Evolutionary conservation across 2,113 vertebrate genomes (phyloP).

Genomic region (Seriola dumerili): DNA sequence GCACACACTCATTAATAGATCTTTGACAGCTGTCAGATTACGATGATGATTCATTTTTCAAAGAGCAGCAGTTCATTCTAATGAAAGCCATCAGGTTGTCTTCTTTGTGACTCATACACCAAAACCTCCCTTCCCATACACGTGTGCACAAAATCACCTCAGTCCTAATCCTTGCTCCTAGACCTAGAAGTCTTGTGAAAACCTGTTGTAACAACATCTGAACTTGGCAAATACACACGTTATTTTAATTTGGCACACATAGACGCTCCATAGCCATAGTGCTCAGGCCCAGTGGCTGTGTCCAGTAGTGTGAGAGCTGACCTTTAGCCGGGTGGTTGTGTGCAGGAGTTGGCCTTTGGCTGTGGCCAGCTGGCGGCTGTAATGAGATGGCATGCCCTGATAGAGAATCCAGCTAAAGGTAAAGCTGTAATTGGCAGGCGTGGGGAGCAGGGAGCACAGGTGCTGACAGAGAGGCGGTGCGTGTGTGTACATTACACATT

Average conservation of each 20-base stretch:
- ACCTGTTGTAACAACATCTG: conserved; percentile 41
- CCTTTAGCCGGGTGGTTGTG: conserved; percentile 76
- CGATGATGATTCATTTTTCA: conserved; percentile 50
- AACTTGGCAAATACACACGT: conserved; percentile 11
- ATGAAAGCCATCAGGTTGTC: conserved; percentile 53
- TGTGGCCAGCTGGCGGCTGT: conserved; percentile 80
- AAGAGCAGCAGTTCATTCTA: conserved; percentile 47
- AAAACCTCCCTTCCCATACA: conserved; percentile 1
- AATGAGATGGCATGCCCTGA: conserved; percentile 84
- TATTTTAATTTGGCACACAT: neutral
- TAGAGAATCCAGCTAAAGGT: conserved; percentile 81
- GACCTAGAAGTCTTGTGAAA: conserved; percentile 45
- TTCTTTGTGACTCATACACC: conserved; percentile 57
- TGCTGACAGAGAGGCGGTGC: conserved; percentile 68
- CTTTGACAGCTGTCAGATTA: conserved; percentile 67
- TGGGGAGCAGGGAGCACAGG: conserved; percentile 68
- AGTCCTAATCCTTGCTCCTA: conserved; percentile 35
- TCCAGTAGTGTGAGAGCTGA: conserved; percentile 65
- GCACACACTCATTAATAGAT: conserved; percentile 60
- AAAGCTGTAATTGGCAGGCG: conserved; percentile 70
- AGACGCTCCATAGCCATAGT: neutral
- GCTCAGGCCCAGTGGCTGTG: conserved; percentile 22
- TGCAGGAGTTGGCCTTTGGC: conserved; percentile 77
- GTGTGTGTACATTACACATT: neutral
- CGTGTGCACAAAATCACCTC: conserved; percentile 13